These are phyloP conservation scores for Pseudomyrmex pallidus DNA, from an alignment of 1,140 invertebrate genomes.

Conservation along the genomic window DNA sequence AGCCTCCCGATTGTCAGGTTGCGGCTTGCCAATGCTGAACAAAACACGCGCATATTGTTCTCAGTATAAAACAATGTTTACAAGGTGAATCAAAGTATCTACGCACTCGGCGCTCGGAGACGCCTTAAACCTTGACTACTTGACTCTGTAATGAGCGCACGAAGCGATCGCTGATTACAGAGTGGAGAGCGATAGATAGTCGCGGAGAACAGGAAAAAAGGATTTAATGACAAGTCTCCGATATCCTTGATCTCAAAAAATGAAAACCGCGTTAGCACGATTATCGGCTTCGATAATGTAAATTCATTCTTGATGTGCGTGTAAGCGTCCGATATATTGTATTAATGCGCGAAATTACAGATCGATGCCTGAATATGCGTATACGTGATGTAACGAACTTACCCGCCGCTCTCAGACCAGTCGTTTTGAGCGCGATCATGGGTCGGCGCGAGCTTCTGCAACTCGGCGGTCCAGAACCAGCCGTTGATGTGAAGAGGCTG, in stretches of 20 bases:
- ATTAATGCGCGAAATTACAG: slow-evolving; percentile 2
- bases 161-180: slow-evolving; percentile 37
- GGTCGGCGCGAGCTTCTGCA: slow-evolving; percentile 92
- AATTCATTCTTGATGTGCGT: slow-evolving; percentile 1
- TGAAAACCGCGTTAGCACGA: not conserved
- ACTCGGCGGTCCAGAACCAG: slow-evolving; percentile 94
- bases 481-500: slow-evolving; percentile 91
- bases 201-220: not conserved
- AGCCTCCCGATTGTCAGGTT: slow-evolving; percentile 93
- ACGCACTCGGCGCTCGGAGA: not conserved
- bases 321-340: not conserved
- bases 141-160: not conserved
- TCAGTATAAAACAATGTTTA: not conserved
- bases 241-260: slow-evolving; percentile 42
- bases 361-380: too few species aligned
- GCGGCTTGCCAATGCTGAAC: slow-evolving; percentile 89
- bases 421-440: slow-evolving; percentile 91
- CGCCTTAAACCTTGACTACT: slow-evolving; percentile 7
- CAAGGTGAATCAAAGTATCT: not conserved
- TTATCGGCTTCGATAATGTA: not conserved
- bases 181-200: slow-evolving; percentile 9
- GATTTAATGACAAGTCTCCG: slow-evolving; percentile 13
- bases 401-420: slow-evolving; percentile 92
- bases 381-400: slow-evolving; percentile 36
- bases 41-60: not conserved